phyloP scores from a whole-genome alignment of 2,888 invertebrate species.

The Chymomyza caudatula region DNA sequence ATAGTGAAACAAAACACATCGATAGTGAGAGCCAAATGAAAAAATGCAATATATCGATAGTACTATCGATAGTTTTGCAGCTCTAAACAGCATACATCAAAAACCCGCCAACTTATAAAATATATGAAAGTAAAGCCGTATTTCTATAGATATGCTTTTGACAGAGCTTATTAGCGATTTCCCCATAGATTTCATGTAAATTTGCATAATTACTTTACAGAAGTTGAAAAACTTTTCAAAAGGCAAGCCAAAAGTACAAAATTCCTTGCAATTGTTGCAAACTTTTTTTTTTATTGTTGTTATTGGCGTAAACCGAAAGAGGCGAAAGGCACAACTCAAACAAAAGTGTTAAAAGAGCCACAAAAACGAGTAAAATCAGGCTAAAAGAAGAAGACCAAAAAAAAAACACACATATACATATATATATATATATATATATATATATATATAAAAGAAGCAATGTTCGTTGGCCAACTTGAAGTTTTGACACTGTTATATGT shows the following conservation, averaged over 20 bases:
- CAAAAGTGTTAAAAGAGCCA: background rate
- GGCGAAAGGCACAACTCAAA: slow-evolving; percentile 1
- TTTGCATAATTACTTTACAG: background rate
- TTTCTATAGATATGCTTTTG: background rate
- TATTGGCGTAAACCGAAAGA: background rate
- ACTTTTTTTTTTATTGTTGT: background rate
- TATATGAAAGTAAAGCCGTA: no score
- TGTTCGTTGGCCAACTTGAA: slow-evolving; percentile 22
- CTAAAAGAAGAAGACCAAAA: slow-evolving; percentile 14
- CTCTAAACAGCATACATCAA: no score
- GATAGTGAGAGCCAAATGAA: no score
- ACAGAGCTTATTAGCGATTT: background rate
- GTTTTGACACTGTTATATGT: slow-evolving; percentile 12
- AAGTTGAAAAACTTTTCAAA: background rate
- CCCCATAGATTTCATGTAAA: background rate
- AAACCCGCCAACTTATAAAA: no score
- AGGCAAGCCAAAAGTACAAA: background rate
- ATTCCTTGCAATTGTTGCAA: background rate
- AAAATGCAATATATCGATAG: no score
- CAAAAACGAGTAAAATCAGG: slow-evolving; percentile 10
- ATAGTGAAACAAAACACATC: no score
- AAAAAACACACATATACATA: background rate
- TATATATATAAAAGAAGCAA: background rate
- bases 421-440: slow-evolving; percentile 10
- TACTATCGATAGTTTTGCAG: no score